Base-by-base conservation (phyloP, 1,140 invertebrate species). In the Magallana gigas region DNA sequence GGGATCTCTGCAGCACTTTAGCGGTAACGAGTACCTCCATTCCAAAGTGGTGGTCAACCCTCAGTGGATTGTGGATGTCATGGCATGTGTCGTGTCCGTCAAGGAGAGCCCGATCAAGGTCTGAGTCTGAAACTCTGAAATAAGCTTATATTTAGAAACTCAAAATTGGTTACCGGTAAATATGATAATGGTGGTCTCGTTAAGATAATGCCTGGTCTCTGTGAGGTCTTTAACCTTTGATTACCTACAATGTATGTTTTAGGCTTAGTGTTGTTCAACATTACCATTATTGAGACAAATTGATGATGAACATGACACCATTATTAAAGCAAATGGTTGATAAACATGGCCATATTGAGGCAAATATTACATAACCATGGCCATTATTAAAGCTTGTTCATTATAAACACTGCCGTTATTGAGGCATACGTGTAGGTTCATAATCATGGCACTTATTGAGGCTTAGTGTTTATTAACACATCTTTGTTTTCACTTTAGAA, bases 11-110 rank as follows among this genome's bases (percentile, higher is more conserved):
- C 94, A 94, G 88, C 92, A 94, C 89, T 95, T 94, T 85, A 90
- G 90, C 48, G 60, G 88, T 4, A 94, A 92, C 60, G 92, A 93
- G 58, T 90, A 90, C 59, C 88, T 95, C 18, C 92, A 92, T 81
- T 87, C 91, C 16, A 91, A 93, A 86, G 93, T 95, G 8, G 93
- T 95, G 11, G 93, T 95, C 60, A 94, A 94, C 85, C 94, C 94
- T 11, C 94, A 95, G 90, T 95, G 94, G 93, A 94, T 95, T 85
- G 94, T 94, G 1, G 94, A 95, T 90, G 93, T 94, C 57, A 94
- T 95, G 93, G 91, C 94, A 4, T 94, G 93, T 89, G 90, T 94
- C 1, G 93, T 94, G 8, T 93, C 92, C 36, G 92, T 94, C 14
- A 92, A 94, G 68, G 89, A 93, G 60, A 91, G 89, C 2, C 84